Evolutionary conservation across 2,888 invertebrate species (phyloP), one percentile per base, ranked within the genome.

Genomic region (Pollenia griseotomentosa): DNA sequence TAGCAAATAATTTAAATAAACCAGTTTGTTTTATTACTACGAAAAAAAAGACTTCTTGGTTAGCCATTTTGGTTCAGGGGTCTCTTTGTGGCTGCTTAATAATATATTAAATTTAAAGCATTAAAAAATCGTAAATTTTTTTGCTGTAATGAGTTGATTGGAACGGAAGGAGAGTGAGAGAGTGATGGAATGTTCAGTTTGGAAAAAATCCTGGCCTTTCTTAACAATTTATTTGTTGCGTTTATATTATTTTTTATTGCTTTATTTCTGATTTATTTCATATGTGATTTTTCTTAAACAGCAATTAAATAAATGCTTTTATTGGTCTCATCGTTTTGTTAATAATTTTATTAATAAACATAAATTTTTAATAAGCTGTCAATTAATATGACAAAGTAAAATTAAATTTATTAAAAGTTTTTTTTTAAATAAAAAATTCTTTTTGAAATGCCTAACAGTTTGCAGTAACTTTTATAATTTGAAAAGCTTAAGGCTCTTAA

Each of bases 211-310:
- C 51, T 86, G 86, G 55, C 86, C 86, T 83, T 79, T 83, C 83
- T 83, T 79, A 86, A 86, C 79, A 86, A 79, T 86, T 83, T 65
- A 23, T 70, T 23, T n/a, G n/a, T 86, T 86, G 79, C 3, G 51
- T 33, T 63, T 57, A 12, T 55, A 66, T 16, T 23, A 53, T 14
- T 79, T 79, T 73, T 68, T 63, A 57, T 42, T 59, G 5, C 40
- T 14, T 79, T 61, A 33, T 40, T 61, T 61, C 61, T 53, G 42
- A 48, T 23, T 48, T 51, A 55, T 33, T 55, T 66, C 42, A 14
- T 48, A 33, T 59, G 59, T 11, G 33, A 46, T 61, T 46, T 40
- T 59, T 46, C 59, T 73, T 12, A 42, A 63, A 44, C 42, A 19
- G 23, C 14, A 61, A 71, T 51, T 70, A 68, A 59, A 68, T 68